Evolutionary conservation across 2,888 invertebrate species (phyloP), one percentile per base, ranked within the genome.

Genomic region (Fragum sueziense): DNA sequence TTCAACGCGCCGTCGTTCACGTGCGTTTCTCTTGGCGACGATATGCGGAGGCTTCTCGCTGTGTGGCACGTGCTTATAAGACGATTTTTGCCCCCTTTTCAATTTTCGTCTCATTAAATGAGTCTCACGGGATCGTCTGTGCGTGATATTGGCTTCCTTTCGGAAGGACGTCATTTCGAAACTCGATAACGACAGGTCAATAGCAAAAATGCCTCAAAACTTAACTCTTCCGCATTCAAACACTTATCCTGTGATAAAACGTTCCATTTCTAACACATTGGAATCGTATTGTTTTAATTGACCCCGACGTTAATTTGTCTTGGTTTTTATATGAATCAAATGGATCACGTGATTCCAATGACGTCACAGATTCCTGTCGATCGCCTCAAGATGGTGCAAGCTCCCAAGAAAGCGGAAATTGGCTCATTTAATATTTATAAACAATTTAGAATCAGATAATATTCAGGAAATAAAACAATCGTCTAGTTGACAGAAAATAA

Each of bases 1-100:
- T 90, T 95, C 95, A 34, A 95, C 95, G 80, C 95, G 93, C 75
- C 94, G 93, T 86, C 95, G 91, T 91, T 95, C 95, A 68, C 95
- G 92, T 7, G 95, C 95, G 90, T 95, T 95, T 76, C 95, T 89
- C 79, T 93, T 88, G 22, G 94, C 95, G 76, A 95, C 95, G 79
- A 95, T 93, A 89, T 95, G 95, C 27, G 94, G 94, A 17, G 95
- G 94, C 88, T 95, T 95, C 86, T 95, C 94, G 74, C 94, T 92
- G 88, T 93, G 93, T 20, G 91, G 91, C 29, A 92, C 86, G 84
- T 92, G 92, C 62, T 91, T 91, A 84, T 92, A 92, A 9, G 86
- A 75, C 3, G 85, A 78, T 69, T 88, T 88, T 31, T 71, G 74
- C n/a, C 75, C 65, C 27, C 71, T 67, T 57, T 80, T 80, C 9